Evolutionary conservation across 2,113 vertebrate genomes (phyloP).

Genomic region (Sebastes fasciatus): DNA sequence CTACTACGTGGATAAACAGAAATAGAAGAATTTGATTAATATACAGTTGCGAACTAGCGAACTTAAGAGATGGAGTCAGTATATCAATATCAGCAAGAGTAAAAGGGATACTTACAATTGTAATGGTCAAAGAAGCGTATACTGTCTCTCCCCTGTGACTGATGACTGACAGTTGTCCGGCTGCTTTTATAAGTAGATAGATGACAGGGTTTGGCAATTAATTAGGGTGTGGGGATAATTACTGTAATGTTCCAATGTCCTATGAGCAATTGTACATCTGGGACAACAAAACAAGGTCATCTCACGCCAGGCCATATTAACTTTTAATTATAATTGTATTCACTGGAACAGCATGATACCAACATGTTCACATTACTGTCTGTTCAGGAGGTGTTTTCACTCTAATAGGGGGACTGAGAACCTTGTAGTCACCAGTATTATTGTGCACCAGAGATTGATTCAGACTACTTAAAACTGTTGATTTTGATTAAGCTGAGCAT

Average conservation of each 20-base stretch:
- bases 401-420: background rate
- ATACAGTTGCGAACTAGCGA: too few relatives aligned
- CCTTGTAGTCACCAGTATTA: background rate
- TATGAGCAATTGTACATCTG: too few relatives aligned
- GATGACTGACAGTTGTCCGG: background rate
- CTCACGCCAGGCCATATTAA: too few relatives aligned
- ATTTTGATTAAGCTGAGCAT: background rate
- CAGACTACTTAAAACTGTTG: background rate
- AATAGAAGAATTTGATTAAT: background rate
- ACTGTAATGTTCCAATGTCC: too few relatives aligned
- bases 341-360: background rate
- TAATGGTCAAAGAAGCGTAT: background rate
- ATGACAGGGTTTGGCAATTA: background rate
- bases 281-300: too few relatives aligned
- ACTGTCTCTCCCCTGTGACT: background rate
- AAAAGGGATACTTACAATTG: conserved; percentile 12
- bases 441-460: background rate
- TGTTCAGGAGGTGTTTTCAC: background rate
- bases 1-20: conserved; percentile 4
- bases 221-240: background rate
- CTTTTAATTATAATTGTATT: background rate
- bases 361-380: too few relatives aligned
- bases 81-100: too few relatives aligned
- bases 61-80: too few relatives aligned
- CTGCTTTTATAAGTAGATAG: background rate